Evolutionary conservation across 2,797 vertebrate genomes (phyloP), one percentile per base, ranked within the genome.

Genomic region (Zalophus californianus): DNA sequence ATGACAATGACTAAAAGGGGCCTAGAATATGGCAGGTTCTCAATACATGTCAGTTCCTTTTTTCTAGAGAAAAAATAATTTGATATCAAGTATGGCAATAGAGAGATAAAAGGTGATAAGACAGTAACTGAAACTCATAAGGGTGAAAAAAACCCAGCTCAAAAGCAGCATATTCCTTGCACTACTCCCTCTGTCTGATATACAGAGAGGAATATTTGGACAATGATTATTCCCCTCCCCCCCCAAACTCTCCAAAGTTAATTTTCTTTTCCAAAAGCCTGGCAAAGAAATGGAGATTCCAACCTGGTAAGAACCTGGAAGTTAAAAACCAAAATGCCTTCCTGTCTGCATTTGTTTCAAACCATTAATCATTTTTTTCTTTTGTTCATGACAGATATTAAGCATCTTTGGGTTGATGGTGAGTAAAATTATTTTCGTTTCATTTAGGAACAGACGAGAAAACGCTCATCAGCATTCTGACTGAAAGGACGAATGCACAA

Each of bases 401-500:
- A 90, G 14, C 35, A 38, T 77, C 18, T 58, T 44, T 54, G 64
- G 50, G 56, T 25, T 79, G 44, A 64, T 56, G 62, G 7, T 78
- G 52, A 88, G 16, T 92, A 64, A 95, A 78, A 48, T 95, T 32
- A 70, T 88, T 89, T 94, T 90, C 60, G 7, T 93, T 95, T 70
- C 95, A 54, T 60, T 86, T 94, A 99, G 99, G 99, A 80, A 99
- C 99, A 0, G 99, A 99, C 9, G 99, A 99, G 97, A 99, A 99
- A 96, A 98, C 98, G 0, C 92, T 99, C 38, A 98, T 99, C 60
- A 98, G 98, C 29, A 98, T 99, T 96, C 97, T 99, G 93, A 99
- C 99, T 3, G 98, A 98, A 94, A 99, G 99, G 97, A 99, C 98
- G 11, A 99, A 98, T 2, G 98, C 98, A 27, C 99, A 99, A 98